Conservation (phyloP, 1,140 invertebrate genomes). For the Drosophila setifemur region DNA sequence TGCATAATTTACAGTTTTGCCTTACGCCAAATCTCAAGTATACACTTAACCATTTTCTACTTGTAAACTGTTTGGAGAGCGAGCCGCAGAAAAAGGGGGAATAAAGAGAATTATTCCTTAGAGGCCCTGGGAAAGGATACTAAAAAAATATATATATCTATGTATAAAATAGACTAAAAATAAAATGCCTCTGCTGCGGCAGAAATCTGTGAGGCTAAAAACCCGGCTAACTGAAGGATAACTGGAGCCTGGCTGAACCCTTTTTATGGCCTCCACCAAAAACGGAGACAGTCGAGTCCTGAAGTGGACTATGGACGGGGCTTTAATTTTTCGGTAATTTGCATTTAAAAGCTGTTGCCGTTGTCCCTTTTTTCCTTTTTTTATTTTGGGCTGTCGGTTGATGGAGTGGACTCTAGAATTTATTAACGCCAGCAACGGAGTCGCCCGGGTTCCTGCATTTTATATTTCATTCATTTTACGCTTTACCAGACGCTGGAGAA, state of each 20-base stretch:
- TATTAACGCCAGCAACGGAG: slow-evolving; percentile 53
- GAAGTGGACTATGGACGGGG: slow-evolving; percentile 30
- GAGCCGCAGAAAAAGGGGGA: slow-evolving; percentile 42
- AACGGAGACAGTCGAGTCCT: slow-evolving; percentile 33
- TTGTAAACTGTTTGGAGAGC: slow-evolving; percentile 71
- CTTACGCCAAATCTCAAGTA: slow-evolving; percentile 74
- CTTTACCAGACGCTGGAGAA: slow-evolving; percentile 66
- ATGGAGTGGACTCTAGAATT: slow-evolving; percentile 72
- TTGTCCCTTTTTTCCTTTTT: slow-evolving; percentile 17
- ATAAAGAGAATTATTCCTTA: slow-evolving; percentile 70
- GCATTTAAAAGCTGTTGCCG: slow-evolving; percentile 69
- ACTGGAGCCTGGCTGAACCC: slow-evolving; percentile 32
- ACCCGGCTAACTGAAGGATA: slow-evolving; percentile 18
- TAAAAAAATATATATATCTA: slow-evolving; percentile 37
- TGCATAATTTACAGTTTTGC: slow-evolving; percentile 79
- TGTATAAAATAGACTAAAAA: slow-evolving; percentile 36
- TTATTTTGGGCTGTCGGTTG: slow-evolving; percentile 28
- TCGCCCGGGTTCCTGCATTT: slow-evolving; percentile 49
- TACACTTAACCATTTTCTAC: slow-evolving; percentile 79
- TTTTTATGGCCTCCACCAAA: slow-evolving; percentile 42
- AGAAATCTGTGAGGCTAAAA: slow-evolving; percentile 63
- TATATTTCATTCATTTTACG: slow-evolving; percentile 73
- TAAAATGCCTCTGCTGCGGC: slow-evolving; percentile 67
- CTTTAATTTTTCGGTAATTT: slow-evolving; percentile 78
- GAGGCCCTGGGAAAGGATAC: slow-evolving; percentile 38